Evolutionary conservation across 2,888 invertebrate genomes (phyloP).

Genomic region (Leucoptera coffeella): DNA sequence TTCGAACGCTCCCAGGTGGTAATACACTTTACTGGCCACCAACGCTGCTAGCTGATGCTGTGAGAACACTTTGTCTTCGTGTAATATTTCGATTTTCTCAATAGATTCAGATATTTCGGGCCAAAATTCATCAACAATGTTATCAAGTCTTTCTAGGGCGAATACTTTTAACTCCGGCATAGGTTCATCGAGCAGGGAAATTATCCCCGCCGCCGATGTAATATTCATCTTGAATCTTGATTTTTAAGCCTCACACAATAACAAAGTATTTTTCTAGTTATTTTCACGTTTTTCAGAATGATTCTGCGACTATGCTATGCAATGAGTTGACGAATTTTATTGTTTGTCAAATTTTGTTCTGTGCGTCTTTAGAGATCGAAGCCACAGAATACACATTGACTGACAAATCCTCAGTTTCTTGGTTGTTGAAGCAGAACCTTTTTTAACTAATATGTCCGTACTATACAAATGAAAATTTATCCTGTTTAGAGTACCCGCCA

Average conservation of each 20-base stretch:
- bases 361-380: too few species aligned
- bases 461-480: too few species aligned
- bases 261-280: conserved; percentile 5
- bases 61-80: conserved; percentile 84
- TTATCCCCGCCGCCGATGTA: conserved; percentile 75
- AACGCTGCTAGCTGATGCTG: conserved; percentile 92
- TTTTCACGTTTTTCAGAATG: conserved; percentile 1
- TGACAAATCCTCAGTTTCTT: too few species aligned
- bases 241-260: conserved; percentile 9
- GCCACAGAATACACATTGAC: too few species aligned
- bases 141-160: conserved; percentile 86
- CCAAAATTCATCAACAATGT: conserved; percentile 97
- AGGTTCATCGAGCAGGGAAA: conserved; percentile 91
- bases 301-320: conserved; percentile 9
- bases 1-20: conserved; percentile 94
- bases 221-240: conserved; percentile 42
- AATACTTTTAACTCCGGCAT: conserved; percentile 91
- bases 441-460: too few species aligned
- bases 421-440: too few species aligned
- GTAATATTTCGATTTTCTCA: conserved; percentile 93
- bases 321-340: conserved; percentile 43
- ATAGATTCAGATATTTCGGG: conserved; percentile 98
- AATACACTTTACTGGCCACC: conserved; percentile 97
- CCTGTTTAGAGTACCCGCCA: too few species aligned
- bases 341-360: too few species aligned